These are phyloP conservation scores for Herpetotheres cachinnans DNA, from an alignment of 2,113 vertebrate species.

Conservation along the genomic window DNA sequence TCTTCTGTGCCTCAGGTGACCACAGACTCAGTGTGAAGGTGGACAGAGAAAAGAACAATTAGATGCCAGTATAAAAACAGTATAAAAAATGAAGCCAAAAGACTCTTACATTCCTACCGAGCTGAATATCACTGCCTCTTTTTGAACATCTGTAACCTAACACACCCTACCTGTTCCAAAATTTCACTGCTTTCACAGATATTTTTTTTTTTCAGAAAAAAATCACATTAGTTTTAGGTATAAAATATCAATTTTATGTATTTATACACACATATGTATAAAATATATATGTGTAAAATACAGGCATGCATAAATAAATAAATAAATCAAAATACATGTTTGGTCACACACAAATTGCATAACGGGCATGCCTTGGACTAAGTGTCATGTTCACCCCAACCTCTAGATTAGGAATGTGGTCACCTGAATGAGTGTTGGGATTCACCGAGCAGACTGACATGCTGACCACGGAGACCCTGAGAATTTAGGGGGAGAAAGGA, in stretches of 20 bases:
- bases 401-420: neutral
- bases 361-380: neutral
- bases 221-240: neutral
- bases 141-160: neutral
- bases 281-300: neutral
- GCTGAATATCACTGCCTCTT: neutral
- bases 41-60: neutral
- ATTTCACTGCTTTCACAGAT: neutral
- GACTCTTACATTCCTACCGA: neutral
- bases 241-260: neutral
- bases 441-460: rapidly evolving
- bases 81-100: neutral
- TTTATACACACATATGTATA: neutral
- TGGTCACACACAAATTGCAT: neutral
- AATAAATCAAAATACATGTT: neutral
- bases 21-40: neutral
- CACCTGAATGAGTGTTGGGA: neutral
- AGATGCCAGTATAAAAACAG: neutral
- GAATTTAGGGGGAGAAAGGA: neutral
- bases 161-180: neutral
- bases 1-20: neutral
- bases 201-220: neutral
- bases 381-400: neutral
- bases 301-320: neutral
- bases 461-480: neutral